Evolutionary conservation across 1,140 invertebrate species (phyloP).

Genomic region (Nebria ingens): DNA sequence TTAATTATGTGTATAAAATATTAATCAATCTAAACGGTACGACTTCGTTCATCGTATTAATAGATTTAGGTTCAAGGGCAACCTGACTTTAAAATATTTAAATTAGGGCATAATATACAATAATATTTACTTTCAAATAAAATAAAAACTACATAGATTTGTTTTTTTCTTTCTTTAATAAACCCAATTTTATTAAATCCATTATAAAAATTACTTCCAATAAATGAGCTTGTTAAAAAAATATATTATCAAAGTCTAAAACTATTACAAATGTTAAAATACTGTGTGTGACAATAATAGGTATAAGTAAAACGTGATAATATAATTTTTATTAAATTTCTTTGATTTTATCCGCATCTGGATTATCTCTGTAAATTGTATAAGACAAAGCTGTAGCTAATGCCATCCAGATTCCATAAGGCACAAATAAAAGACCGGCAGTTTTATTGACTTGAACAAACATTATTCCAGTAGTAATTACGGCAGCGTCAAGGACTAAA

Average conservation of each 20-base stretch:
- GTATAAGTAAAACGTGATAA: background rate
- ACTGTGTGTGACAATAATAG: background rate
- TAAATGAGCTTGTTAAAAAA: no score
- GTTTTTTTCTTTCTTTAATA: no score
- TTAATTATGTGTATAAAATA: conserved; percentile 1
- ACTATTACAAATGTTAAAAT: background rate
- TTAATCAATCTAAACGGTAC: no score
- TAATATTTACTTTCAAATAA: no score
- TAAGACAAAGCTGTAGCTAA: conserved; percentile 58
- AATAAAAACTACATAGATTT: no score
- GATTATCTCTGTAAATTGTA: conserved; percentile 55
- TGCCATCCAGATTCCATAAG: conserved; percentile 70
- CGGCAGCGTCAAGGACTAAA: conserved; percentile 47
- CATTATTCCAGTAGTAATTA: conserved; percentile 47
- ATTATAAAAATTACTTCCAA: no score
- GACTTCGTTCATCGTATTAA: no score
- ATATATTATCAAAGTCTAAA: no score
- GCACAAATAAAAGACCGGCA: conserved; percentile 61
- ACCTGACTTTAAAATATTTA: no score
- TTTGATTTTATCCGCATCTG: conserved; percentile 20
- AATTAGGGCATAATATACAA: no score
- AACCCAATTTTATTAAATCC: no score
- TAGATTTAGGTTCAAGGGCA: no score
- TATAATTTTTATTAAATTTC: conserved; percentile 17
- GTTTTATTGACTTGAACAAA: conserved; percentile 58